phyloP scores from a whole-genome alignment of 2,797 vertebrate species.

The Protosalanx chinensis region DNA sequence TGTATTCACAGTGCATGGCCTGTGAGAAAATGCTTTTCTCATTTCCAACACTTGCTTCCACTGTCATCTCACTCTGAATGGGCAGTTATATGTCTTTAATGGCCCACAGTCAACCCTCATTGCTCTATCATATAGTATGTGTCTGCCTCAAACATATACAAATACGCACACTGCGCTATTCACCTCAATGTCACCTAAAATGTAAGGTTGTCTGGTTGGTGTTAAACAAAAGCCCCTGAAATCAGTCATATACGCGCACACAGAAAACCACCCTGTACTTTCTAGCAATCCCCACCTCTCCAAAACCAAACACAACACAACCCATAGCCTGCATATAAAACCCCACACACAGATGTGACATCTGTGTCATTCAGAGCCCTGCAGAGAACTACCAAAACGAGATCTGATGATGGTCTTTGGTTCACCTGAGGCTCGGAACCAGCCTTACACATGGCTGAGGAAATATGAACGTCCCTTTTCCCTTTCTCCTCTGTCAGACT shows the following conservation, averaged over 20 bases:
- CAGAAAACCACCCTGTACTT: conserved; percentile 1
- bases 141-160: conserved; percentile 56
- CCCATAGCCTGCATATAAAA: too few species aligned
- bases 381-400: too few species aligned
- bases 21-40: conserved; percentile 46
- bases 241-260: not conserved
- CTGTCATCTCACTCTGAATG: conserved; percentile 62
- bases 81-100: conserved; percentile 70
- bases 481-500: conserved; percentile 63
- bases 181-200: conserved; percentile 60
- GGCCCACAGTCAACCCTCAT: conserved; percentile 67
- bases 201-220: conserved; percentile 14
- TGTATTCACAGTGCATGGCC: conserved; percentile 70
- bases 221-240: conserved; percentile 23
- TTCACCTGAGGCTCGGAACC: conserved; percentile 38
- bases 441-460: conserved; percentile 60
- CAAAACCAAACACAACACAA: too few species aligned
- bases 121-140: conserved; percentile 49
- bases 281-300: too few species aligned
- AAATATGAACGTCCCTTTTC: conserved; percentile 47
- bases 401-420: not conserved
- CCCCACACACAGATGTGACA: too few species aligned
- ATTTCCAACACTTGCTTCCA: conserved; percentile 57
- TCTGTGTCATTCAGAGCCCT: too few species aligned
- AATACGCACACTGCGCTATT: conserved; percentile 57